Conservation (phyloP, 1,140 invertebrate genomes). For the Uloborus diversus region DNA sequence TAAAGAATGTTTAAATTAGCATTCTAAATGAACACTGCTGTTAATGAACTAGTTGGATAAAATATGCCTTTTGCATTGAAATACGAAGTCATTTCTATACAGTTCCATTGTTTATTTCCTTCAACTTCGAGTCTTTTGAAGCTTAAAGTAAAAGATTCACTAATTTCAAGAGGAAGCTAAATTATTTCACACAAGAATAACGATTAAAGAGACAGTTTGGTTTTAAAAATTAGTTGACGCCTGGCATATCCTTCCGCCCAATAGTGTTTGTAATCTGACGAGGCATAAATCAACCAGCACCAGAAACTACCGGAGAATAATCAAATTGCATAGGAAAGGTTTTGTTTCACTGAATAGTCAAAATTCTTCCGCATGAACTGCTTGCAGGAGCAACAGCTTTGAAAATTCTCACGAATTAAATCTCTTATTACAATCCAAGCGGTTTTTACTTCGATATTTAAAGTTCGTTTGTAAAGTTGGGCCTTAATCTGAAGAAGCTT, state of each 20-base stretch:
- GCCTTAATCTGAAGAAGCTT: conserved; percentile 50
- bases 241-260: conserved; percentile 31
- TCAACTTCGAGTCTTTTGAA: too few species aligned
- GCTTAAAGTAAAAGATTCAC: too few species aligned
- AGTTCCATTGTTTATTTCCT: too few species aligned
- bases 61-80: too few species aligned
- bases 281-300: conserved; percentile 43
- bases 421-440: conserved; percentile 10
- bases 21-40: too few species aligned
- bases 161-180: conserved; percentile 18
- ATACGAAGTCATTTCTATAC: too few species aligned
- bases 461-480: conserved; percentile 36
- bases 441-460: conserved; percentile 36
- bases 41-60: too few species aligned
- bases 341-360: conserved; percentile 49
- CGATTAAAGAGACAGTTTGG: conserved; percentile 48
- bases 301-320: conserved; percentile 13
- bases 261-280: conserved; percentile 35
- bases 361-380: conserved; percentile 41
- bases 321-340: conserved; percentile 35
- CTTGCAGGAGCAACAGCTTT: conserved; percentile 27
- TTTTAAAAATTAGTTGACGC: conserved; percentile 47
- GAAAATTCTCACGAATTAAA: conserved; percentile 48
- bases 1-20: too few species aligned
- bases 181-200: conserved; percentile 49